These are phyloP conservation scores for Sphyrna mokarran DNA, from an alignment of 2,113 vertebrate genomes.

Conservation along the genomic window DNA sequence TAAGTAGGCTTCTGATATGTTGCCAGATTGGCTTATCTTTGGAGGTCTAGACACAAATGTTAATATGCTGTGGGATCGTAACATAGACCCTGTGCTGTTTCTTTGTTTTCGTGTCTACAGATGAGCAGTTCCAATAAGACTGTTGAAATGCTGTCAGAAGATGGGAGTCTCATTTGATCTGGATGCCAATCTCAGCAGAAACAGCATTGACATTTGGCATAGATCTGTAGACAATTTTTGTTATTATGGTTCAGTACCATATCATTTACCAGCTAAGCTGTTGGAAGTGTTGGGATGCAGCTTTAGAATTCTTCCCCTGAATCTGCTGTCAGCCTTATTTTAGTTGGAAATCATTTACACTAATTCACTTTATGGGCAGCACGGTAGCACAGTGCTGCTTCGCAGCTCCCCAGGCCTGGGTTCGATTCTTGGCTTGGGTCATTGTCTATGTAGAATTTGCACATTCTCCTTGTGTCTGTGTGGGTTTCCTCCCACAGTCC, in stretches of 20 bases:
- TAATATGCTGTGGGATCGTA: too few relatives aligned
- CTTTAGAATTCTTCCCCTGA: not conserved
- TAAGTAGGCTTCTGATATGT: not conserved
- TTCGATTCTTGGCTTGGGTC: too few relatives aligned
- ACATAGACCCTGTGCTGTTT: too few relatives aligned
- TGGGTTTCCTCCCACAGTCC: too few relatives aligned
- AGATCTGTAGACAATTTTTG: not conserved
- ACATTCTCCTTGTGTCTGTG: too few relatives aligned
- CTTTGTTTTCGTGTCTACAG: not conserved
- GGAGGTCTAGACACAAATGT: too few relatives aligned
- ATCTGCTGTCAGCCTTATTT: not conserved
- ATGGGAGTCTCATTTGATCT: not conserved
- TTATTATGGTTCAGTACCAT: not conserved
- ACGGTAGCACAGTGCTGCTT: too few relatives aligned
- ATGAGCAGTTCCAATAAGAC: not conserved
- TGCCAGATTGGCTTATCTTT: not conserved
- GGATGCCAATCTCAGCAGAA: not conserved
- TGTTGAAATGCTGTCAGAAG: not conserved
- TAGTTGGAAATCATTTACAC: not conserved
- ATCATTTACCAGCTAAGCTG: not conserved
- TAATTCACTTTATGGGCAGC: not conserved
- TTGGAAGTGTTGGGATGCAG: not conserved
- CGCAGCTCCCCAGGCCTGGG: too few relatives aligned
- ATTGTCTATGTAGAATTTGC: too few relatives aligned
- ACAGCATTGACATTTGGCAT: not conserved